Conservation (phyloP, 2,113 vertebrate species). For the Gobius niger region DNA sequence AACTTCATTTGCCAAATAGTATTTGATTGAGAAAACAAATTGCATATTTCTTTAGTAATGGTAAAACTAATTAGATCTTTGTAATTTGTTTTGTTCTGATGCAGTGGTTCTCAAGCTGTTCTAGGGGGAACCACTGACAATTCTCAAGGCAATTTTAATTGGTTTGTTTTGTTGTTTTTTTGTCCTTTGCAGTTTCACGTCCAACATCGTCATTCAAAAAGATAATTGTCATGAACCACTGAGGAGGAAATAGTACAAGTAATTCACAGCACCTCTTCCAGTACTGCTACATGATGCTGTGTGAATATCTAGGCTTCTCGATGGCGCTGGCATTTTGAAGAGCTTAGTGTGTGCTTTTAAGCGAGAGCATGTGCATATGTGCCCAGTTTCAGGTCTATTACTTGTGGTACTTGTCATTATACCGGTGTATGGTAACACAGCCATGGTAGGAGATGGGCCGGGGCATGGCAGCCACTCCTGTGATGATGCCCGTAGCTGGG, state of each 20-base stretch:
- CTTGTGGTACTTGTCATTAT: slow-evolving; percentile 92
- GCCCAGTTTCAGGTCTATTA: slow-evolving; percentile 66
- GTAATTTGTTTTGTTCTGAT: too few relatives aligned
- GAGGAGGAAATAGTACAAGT: slow-evolving; percentile 14
- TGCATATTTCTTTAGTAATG: too few relatives aligned
- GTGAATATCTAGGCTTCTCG: slow-evolving; percentile 35
- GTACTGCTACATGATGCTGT: slow-evolving; percentile 53
- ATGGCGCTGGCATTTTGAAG: slow-evolving; percentile 5
- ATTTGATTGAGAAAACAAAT: too few relatives aligned
- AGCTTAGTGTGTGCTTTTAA: slow-evolving; percentile 19
- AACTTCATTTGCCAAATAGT: neutral
- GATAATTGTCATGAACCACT: slow-evolving; percentile 2
- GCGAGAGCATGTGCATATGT: slow-evolving; percentile 15
- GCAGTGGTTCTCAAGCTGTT: too few relatives aligned
- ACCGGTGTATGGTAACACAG: slow-evolving; percentile 97
- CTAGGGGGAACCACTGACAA: too few relatives aligned
- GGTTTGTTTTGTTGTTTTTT: neutral
- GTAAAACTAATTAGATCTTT: too few relatives aligned
- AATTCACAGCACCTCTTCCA: slow-evolving; percentile 26
- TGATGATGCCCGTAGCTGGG: slow-evolving; percentile 93
- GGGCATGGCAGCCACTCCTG: slow-evolving; percentile 93
- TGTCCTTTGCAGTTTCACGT: slow-evolving; percentile 8
- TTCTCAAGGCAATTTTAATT: too few relatives aligned
- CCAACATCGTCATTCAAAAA: slow-evolving; percentile 2
- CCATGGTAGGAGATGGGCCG: slow-evolving; percentile 96